Evolutionary conservation across 2,113 vertebrate species (phyloP), one percentile per base, ranked within the genome.

Genomic region (Datnioides undecimradiatus): DNA sequence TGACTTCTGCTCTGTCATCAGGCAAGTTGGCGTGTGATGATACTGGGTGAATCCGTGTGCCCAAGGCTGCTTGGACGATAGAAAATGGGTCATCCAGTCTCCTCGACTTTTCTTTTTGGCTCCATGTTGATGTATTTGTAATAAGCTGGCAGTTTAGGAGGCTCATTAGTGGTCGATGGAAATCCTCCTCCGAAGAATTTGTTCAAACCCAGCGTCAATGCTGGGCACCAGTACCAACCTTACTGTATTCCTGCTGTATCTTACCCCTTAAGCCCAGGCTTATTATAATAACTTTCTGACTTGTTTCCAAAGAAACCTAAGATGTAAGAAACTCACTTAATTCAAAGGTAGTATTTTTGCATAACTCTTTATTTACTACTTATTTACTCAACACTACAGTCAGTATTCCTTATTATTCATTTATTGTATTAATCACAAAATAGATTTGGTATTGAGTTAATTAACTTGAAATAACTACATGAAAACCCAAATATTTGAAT

Each of bases 1-100:
- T 91, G 85, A 88, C 89, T 88, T 64, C 51, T 90, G 80, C 87
- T 79, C 76, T 89, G 83, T 87, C 87, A 89, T 92, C 87, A 85
- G 76, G 86, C 79, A 10, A 58, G 73, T 75, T 91, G 84, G 80
- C 72, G 78, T 89, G 85, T 84, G 82, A 84, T 4, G 48, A 57
- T 75, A 57, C 76, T 40, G 67, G 76, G 81, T 90, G 85, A 88
- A 89, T 89, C 81, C 60, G 11, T 85, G 67, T 23, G 69, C 83
- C 66, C 48, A 41, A 55, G 74, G 81, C 86, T 81, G 31, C 71
- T 85, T 85, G 73, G 79, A 84, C 78, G 80, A 63, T 64, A 80
- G 41, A 76, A 91, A 83, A 70, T 85, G 70, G 80, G 81, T 89
- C 83, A 74, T 72, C 80, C 75, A 51, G 52, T 83, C 74, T 85